Evolutionary conservation across 1,140 invertebrate species (phyloP), one percentile per base, ranked within the genome.

Genomic region (Fopius arisanus): DNA sequence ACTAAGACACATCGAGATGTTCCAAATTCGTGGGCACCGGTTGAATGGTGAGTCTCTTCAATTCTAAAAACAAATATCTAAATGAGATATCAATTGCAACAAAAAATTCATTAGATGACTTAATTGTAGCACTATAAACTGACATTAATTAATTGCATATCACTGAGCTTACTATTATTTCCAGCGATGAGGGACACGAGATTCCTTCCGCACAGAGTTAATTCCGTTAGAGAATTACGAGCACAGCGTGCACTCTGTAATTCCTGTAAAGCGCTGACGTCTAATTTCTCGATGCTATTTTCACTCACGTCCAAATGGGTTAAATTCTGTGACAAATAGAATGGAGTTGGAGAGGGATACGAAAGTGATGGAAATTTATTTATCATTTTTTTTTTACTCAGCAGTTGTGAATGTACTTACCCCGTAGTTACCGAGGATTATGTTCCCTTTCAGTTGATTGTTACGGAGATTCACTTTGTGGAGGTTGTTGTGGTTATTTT

Each of bases 371-470:
- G 16, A 48, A 48, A 62, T 33, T 37, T n/a, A n/a, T n/a, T n/a
- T n/a, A n/a, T n/a, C n/a, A n/a, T n/a, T n/a, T n/a, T n/a, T 67
- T 41, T 51, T 67, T 48, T 9, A 67, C 16, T 59, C 31, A 67
- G 40, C 54, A 51, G 65, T 68, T 19, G 21, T 10, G 43, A 69
- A 40, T 54, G 67, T 76, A 89, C 89, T 91, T 90, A 95, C 94
- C 79, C 93, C 93, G 84, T 95, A 95, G 84, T 95, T 95, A 73
- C 93, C 94, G 31, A 95, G 90, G 75, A 95, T 93, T 69, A 95
- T 95, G 84, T 92, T 94, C 76, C 94, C 94, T 84, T 94, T 94
- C 5, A 95, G 85, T 76, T 92, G 90, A 84, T 94, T 95, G 75
- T 93, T 91, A 70, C 93, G 88, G 48, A 95, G 87, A 84, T 94